Evolutionary conservation across 2,888 invertebrate species (phyloP).

Genomic region (Caenorhabditis macrosperma): DNA sequence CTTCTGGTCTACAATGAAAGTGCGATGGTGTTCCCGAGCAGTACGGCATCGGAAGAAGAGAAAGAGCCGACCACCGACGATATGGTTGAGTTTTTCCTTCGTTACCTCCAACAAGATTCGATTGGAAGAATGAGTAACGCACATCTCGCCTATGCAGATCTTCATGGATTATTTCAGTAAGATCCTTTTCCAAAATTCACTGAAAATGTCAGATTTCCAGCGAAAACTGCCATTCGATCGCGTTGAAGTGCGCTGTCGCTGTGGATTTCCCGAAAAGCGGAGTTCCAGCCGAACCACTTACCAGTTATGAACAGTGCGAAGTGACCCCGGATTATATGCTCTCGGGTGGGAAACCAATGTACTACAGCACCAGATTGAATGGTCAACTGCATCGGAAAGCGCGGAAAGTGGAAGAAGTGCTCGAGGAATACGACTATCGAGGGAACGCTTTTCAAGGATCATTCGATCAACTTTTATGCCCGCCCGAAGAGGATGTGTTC

Average conservation of each 20-base stretch:
- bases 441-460: slow-evolving; percentile 60
- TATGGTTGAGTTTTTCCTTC: slow-evolving; percentile 80
- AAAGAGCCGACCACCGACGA: slow-evolving; percentile 71
- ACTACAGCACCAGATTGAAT: slow-evolving; percentile 76
- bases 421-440: slow-evolving; percentile 60
- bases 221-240: slow-evolving; percentile 66
- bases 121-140: slow-evolving; percentile 79
- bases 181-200: slow-evolving; percentile 9
- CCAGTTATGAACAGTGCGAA: slow-evolving; percentile 62
- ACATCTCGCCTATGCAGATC: slow-evolving; percentile 79
- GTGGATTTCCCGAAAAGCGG: slow-evolving; percentile 81
- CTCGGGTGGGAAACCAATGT: slow-evolving; percentile 67
- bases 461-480: slow-evolving; percentile 58
- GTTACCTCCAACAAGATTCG: slow-evolving; percentile 79
- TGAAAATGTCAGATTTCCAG: too few species aligned
- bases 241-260: slow-evolving; percentile 74
- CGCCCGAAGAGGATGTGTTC: slow-evolving; percentile 61
- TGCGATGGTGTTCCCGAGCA: slow-evolving; percentile 73
- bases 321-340: slow-evolving; percentile 71
- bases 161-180: slow-evolving; percentile 75
- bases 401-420: slow-evolving; percentile 68
- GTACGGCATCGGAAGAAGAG: slow-evolving; percentile 53
- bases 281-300: slow-evolving; percentile 68
- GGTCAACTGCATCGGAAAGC: slow-evolving; percentile 78
- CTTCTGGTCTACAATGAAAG: slow-evolving; percentile 75